These are phyloP conservation scores for Lophius americanus DNA, from an alignment of 2,797 vertebrate genomes.

Conservation along the genomic window DNA sequence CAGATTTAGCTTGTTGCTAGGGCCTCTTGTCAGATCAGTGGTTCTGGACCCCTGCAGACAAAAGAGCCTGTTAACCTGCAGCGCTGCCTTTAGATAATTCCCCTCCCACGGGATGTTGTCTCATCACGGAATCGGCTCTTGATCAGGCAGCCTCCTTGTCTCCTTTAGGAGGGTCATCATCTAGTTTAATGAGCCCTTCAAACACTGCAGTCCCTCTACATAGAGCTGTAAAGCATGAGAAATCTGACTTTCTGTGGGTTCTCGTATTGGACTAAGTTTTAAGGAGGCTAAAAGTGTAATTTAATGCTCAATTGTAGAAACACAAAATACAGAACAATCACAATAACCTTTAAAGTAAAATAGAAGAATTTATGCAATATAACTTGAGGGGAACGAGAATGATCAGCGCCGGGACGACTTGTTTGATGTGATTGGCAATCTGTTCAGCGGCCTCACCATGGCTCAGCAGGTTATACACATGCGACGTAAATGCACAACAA, in stretches of 20 bases:
- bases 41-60: conserved; percentile 30
- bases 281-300: background rate
- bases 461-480: too few relatives aligned
- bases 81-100: conserved; percentile 32
- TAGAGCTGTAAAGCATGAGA: background rate
- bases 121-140: conserved; percentile 29
- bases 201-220: background rate
- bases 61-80: conserved; percentile 41
- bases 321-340: too few relatives aligned
- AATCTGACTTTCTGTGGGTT: background rate
- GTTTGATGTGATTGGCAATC: too few relatives aligned
- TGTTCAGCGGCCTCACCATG: too few relatives aligned
- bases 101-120: conserved; percentile 37
- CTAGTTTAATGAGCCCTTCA: conserved; percentile 6
- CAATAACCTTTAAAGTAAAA: too few relatives aligned
- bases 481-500: too few relatives aligned
- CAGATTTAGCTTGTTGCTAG: conserved; percentile 23
- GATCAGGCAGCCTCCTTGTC: conserved; percentile 18
- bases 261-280: background rate
- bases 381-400: too few relatives aligned
- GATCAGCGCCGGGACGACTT: too few relatives aligned
- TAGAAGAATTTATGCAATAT: too few relatives aligned
- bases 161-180: background rate
- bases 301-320: too few relatives aligned
- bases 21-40: conserved; percentile 32